These are phyloP conservation scores for Mimas tiliae DNA, from an alignment of 2,888 invertebrate genomes.

Conservation along the genomic window DNA sequence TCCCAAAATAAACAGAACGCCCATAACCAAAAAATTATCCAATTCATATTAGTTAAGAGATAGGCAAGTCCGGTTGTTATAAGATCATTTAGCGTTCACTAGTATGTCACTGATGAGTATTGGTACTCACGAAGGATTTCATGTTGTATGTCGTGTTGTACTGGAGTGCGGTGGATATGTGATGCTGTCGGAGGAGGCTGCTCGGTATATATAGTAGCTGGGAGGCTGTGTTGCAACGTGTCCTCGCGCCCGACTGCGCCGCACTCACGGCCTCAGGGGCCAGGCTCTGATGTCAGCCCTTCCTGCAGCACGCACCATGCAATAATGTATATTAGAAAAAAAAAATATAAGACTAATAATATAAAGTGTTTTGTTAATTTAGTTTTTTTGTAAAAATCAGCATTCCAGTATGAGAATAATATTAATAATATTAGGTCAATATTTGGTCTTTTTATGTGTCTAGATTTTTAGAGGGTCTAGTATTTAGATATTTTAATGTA, in stretches of 20 bases:
- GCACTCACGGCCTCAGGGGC: conserved; percentile 12
- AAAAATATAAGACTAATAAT: no score
- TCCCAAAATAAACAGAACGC: no score
- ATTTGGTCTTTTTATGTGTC: no score
- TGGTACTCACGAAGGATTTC: conserved; percentile 59
- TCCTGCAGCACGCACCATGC: neutral
- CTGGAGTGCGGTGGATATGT: conserved; percentile 15
- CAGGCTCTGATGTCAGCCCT: neutral
- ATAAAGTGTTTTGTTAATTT: no score
- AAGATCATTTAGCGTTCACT: neutral
- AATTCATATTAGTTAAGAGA: neutral
- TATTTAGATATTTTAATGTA: no score
- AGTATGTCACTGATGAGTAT: neutral
- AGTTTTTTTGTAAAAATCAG: no score
- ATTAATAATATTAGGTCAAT: no score
- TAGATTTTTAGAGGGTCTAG: no score
- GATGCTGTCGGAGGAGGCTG: conserved; percentile 9
- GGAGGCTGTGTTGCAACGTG: conserved; percentile 33
- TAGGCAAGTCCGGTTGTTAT: neutral
- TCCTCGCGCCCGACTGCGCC: conserved; percentile 29
- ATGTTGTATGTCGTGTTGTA: conserved; percentile 41
- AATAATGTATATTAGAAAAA: neutral
- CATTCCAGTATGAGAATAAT: no score
- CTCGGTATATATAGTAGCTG: conserved; percentile 22
- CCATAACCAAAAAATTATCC: no score